Evolutionary conservation across 2,113 vertebrate species (phyloP).

Genomic region (Lethenteron reissneri): DNA sequence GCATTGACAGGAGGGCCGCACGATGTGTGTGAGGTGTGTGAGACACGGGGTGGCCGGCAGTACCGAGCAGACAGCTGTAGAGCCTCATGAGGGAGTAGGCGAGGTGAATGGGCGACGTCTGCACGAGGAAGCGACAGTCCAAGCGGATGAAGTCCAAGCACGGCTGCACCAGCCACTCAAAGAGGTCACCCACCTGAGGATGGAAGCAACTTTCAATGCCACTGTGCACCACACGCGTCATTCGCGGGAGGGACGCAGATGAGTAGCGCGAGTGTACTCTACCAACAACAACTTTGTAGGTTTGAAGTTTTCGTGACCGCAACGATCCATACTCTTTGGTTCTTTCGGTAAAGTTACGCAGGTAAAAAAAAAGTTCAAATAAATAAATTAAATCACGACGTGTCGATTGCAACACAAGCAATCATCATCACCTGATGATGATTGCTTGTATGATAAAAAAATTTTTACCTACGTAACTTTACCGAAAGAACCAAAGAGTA

Average conservation of each 20-base stretch:
- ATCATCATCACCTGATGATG: too few species aligned
- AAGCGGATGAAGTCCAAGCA: conserved; percentile 44
- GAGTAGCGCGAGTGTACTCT: too few species aligned
- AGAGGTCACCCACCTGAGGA: conserved; percentile 42
- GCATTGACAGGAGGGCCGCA: background rate
- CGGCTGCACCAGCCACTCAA: conserved; percentile 57
- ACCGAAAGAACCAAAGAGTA: too few species aligned
- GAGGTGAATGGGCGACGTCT: conserved; percentile 48
- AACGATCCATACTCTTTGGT: background rate
- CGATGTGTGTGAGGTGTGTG: too few species aligned
- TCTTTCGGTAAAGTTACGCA: background rate
- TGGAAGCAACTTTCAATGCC: conserved; percentile 11
- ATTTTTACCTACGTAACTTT: too few species aligned
- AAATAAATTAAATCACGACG: background rate
- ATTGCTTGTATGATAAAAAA: too few species aligned
- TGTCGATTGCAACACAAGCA: too few species aligned
- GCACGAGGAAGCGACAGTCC: conserved; percentile 40
- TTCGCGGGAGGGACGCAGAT: too few species aligned
- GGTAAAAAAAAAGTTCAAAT: background rate
- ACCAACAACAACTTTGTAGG: background rate
- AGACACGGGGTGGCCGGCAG: too few species aligned
- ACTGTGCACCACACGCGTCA: too few species aligned
- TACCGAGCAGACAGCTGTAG: conserved; percentile 50
- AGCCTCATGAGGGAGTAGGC: conserved; percentile 46
- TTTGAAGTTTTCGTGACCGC: background rate